A percentile compares a stretch with the other conserved stretches of the same genome.
These are phyloP conservation scores for Indicator maculatus DNA, from an alignment of 2,113 vertebrate genomes.

Conservation along the genomic window DNA sequence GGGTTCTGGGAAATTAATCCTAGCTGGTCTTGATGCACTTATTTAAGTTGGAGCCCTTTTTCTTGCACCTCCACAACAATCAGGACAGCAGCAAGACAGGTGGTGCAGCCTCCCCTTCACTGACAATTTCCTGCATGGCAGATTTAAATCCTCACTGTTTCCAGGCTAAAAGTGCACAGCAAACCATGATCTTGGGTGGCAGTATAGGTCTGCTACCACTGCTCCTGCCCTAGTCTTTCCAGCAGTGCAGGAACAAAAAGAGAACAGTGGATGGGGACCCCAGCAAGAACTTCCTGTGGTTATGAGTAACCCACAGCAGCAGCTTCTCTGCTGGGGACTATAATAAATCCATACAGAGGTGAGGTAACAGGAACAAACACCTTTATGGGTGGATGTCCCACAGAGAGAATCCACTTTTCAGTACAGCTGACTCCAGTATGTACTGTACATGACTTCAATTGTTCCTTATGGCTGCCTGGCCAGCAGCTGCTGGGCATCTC, in stretches of 20 bases:
- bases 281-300: not conserved
- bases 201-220: not conserved
- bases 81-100: not conserved
- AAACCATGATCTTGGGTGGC: not conserved
- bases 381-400: not conserved
- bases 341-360: fast-evolving
- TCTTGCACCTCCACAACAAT: not conserved
- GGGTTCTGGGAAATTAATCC: not conserved
- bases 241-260: not conserved
- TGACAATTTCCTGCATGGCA: not conserved
- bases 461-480: not conserved
- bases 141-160: not conserved
- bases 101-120: not conserved
- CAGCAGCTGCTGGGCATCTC: not conserved
- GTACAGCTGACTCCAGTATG: not conserved
- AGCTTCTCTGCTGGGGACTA: not conserved
- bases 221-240: not conserved
- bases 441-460: fast-evolving
- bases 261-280: not conserved
- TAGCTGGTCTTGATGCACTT: not conserved
- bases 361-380: not conserved
- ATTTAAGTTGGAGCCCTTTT: not conserved
- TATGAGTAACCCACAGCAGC: not conserved
- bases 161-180: not conserved
- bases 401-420: not conserved